Evolutionary conservation across 2,113 vertebrate species (phyloP).

Genomic region (Buteo buteo): DNA sequence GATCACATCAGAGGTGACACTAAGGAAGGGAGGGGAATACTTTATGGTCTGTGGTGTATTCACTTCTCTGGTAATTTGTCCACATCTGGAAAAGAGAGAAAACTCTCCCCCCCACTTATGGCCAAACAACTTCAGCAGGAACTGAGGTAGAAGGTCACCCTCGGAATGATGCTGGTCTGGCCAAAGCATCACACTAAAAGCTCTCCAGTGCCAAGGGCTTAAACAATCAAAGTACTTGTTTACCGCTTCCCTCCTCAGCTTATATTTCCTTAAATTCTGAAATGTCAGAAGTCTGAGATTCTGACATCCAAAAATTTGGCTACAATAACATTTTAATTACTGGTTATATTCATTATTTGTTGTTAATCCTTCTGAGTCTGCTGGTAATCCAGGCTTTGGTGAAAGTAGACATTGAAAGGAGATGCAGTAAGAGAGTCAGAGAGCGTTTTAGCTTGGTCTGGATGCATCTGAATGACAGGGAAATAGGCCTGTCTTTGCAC

Average conservation of each 20-base stretch:
- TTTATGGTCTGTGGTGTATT: slow-evolving; percentile 11
- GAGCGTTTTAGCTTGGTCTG: neutral
- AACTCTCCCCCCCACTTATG: neutral
- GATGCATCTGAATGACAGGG: neutral
- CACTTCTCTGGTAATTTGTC: neutral
- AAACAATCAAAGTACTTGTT: neutral
- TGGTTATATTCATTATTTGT: neutral
- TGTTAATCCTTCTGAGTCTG: neutral
- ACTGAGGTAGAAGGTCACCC: neutral
- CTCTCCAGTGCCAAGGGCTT: neutral
- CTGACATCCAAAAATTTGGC: neutral
- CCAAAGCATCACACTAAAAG: neutral
- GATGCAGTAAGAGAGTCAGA: neutral
- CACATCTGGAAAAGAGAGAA: slow-evolving; percentile 4
- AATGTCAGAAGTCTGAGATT: neutral
- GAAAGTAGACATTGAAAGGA: neutral
- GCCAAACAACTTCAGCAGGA: neutral
- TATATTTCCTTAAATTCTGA: neutral
- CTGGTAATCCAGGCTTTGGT: neutral
- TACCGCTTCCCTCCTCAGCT: neutral
- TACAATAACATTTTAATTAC: neutral
- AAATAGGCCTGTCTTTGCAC: neutral
- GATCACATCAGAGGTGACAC: slow-evolving; percentile 47
- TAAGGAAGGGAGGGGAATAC: slow-evolving; percentile 10
- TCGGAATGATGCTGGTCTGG: neutral